phyloP scores from a whole-genome alignment of 2,797 vertebrate species.

The Acomys russatus region DNA sequence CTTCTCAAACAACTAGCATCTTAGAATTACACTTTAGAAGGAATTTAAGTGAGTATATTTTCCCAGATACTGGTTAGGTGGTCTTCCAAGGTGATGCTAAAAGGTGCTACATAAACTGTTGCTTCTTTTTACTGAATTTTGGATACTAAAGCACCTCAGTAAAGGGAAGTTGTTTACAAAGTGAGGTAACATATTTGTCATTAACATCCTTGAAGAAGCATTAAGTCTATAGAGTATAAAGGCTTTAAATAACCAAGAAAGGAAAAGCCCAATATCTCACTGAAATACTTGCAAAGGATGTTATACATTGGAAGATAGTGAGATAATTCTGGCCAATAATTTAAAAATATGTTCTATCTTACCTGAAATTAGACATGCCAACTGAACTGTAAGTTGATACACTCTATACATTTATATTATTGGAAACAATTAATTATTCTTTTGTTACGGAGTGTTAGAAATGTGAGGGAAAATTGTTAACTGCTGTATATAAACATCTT shows the following conservation, averaged over 20 bases:
- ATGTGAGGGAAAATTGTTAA: not conserved
- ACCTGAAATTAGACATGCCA: not conserved
- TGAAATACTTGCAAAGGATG: not conserved
- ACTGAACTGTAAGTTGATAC: not conserved
- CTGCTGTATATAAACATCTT: not conserved
- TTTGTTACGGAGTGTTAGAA: not conserved
- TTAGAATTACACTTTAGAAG: not conserved
- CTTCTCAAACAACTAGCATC: not conserved
- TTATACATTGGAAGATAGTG: not conserved
- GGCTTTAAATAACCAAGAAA: not conserved
- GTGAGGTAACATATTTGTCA: not conserved
- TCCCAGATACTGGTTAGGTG: no score
- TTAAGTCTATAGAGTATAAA: not conserved
- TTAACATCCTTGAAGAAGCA: not conserved
- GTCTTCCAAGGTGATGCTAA: not conserved
- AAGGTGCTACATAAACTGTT: not conserved
- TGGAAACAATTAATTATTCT: not conserved
- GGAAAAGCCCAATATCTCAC: not conserved
- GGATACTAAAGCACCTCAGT: not conserved
- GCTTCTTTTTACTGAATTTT: not conserved
- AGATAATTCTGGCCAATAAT: not conserved
- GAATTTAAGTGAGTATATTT: not conserved
- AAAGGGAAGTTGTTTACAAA: not conserved
- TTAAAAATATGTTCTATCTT: not conserved
- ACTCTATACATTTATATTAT: not conserved